These are phyloP conservation scores for Antechinus flavipes DNA, from an alignment of 2,113 vertebrate genomes.

Conservation along the genomic window DNA sequence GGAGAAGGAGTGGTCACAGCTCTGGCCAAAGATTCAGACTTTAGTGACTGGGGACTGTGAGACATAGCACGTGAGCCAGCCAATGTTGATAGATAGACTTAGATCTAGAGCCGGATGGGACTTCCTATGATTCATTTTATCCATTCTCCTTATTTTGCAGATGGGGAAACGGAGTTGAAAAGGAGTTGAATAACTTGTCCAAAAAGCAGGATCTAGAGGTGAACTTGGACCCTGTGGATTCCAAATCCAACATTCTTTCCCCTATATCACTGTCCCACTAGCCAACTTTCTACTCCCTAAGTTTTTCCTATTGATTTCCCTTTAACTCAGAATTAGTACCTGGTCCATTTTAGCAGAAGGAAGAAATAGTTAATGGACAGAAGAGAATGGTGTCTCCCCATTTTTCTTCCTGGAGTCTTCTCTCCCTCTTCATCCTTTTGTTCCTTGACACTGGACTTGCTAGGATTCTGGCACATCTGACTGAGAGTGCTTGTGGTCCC, in stretches of 20 bases:
- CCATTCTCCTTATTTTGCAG: neutral
- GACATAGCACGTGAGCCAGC: neutral
- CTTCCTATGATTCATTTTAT: neutral
- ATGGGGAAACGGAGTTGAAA: neutral
- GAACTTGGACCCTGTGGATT: neutral
- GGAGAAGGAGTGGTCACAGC: too few species aligned
- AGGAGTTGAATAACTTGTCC: neutral
- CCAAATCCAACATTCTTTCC: neutral
- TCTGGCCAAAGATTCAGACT: too few species aligned
- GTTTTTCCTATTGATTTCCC: neutral
- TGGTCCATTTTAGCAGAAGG: neutral
- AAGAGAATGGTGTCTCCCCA: neutral
- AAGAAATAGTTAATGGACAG: neutral
- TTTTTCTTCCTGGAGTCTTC: neutral
- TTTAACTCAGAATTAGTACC: neutral
- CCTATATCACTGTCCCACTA: neutral
- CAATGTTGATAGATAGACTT: neutral
- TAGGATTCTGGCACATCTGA: neutral
- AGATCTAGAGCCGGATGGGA: neutral
- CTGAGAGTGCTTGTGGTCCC: neutral
- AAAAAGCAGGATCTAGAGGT: too few species aligned
- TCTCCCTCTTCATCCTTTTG: neutral
- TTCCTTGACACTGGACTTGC: neutral
- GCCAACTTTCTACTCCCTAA: neutral
- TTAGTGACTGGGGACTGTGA: neutral